Conservation (phyloP, 2,888 invertebrate genomes). For the Altica lythri region DNA sequence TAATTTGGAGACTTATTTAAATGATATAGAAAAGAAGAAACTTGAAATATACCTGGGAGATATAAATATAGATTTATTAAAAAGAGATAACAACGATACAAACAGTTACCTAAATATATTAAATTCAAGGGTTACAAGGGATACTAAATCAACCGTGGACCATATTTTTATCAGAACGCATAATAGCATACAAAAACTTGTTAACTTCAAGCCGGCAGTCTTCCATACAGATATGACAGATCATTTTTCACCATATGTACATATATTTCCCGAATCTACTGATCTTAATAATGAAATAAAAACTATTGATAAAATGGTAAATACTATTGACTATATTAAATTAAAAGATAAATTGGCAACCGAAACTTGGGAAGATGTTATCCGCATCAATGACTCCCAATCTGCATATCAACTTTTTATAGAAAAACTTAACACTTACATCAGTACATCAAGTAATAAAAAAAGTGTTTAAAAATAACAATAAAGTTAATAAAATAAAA, state of each 20-base stretch:
- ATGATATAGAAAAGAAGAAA: too few species aligned
- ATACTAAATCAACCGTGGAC: background rate
- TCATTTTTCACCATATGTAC: background rate
- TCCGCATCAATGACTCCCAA: constrained; percentile 2
- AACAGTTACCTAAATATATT: background rate
- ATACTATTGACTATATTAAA: background rate
- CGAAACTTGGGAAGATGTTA: constrained; percentile 14
- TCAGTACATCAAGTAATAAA: constrained; percentile 1
- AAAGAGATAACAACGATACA: background rate
- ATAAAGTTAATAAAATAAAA: constrained; percentile 14
- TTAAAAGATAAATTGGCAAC: background rate
- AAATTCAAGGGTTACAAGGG: background rate
- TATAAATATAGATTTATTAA: background rate
- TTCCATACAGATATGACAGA: background rate
- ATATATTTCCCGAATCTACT: background rate
- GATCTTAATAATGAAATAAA: too few species aligned
- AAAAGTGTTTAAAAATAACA: constrained; percentile 3
- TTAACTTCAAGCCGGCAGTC: background rate
- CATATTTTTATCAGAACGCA: background rate
- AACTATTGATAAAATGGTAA: background rate
- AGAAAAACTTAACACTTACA: constrained; percentile 3
- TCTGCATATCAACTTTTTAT: constrained; percentile 4
- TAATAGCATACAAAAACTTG: background rate
- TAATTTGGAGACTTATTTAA: background rate
- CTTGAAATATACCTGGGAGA: too few species aligned